phyloP scores from a whole-genome alignment of 2,113 vertebrate species.

The Ptilorrhoa leucosticta region DNA sequence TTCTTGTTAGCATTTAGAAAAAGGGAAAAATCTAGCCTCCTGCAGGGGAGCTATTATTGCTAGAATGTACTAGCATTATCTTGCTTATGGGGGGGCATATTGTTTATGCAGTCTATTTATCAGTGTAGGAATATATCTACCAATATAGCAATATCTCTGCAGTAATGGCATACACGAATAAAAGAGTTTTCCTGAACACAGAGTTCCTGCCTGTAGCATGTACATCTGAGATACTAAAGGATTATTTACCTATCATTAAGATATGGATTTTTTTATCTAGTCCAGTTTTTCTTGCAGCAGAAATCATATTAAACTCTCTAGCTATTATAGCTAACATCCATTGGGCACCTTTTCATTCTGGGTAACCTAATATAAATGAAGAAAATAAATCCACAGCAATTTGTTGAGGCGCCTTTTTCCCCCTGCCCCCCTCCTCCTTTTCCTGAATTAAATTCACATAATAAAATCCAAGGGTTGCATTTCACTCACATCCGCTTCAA shows the following conservation, averaged over 20 bases:
- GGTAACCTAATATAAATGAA: conserved; percentile 55
- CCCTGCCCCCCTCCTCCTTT: background rate
- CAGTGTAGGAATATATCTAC: conserved; percentile 52
- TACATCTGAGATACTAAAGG: conserved; percentile 61
- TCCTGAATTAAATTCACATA: background rate
- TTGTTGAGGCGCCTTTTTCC: conserved; percentile 28
- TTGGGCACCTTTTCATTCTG: conserved; percentile 44
- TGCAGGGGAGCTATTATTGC: conserved; percentile 50
- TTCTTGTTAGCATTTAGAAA: conserved; percentile 64
- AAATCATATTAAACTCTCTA: conserved; percentile 61
- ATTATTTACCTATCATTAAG: conserved; percentile 72
- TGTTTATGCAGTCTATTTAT: conserved; percentile 71
- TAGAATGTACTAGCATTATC: conserved; percentile 50
- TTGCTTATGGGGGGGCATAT: conserved; percentile 62
- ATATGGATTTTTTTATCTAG: conserved; percentile 67
- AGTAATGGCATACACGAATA: conserved; percentile 57
- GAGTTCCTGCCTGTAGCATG: conserved; percentile 54
- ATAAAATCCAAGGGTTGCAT: background rate
- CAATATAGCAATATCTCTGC: conserved; percentile 54
- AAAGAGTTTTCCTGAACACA: conserved; percentile 64
- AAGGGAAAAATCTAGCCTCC: conserved; percentile 42
- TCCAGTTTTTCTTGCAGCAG: conserved; percentile 63
- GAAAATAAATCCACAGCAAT: conserved; percentile 61
- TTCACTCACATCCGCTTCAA: background rate
- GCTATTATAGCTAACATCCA: conserved; percentile 49